These are phyloP conservation scores for Polyommatus icarus DNA, from an alignment of 2,888 invertebrate species.

Conservation along the genomic window DNA sequence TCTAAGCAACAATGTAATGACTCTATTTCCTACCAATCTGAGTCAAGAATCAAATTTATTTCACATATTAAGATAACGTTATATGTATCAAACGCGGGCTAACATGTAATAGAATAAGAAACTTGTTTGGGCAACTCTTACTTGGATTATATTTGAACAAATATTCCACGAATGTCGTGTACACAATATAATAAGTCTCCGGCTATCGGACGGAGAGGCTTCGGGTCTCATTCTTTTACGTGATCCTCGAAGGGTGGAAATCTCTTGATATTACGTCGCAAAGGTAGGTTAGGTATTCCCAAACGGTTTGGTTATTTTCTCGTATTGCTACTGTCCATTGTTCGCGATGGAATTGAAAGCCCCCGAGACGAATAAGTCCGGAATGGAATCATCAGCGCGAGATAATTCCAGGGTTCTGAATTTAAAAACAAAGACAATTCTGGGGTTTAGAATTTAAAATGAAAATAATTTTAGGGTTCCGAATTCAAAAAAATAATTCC, in stretches of 20 bases:
- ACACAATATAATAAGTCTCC: constrained; percentile 78
- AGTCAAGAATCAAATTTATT: not conserved
- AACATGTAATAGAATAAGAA: constrained; percentile 66
- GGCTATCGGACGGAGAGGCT: constrained; percentile 73
- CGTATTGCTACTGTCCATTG: constrained; percentile 47
- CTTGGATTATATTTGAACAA: constrained; percentile 79
- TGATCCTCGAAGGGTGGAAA: constrained; percentile 70
- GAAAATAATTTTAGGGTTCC: not conserved
- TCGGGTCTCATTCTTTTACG: constrained; percentile 67
- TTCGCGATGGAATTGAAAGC: constrained; percentile 28
- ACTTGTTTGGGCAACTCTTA: constrained; percentile 68
- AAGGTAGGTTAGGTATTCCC: constrained; percentile 63
- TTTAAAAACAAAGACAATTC: not conserved
- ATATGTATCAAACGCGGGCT: constrained; percentile 54
- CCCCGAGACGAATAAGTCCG: constrained; percentile 4
- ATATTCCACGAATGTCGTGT: constrained; percentile 72
- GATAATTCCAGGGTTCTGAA: not conserved
- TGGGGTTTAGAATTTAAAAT: not conserved
- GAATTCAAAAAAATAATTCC: too few species aligned
- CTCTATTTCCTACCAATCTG: not conserved
- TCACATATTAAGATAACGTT: constrained; percentile 41
- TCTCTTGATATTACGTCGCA: constrained; percentile 73
- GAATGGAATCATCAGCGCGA: constrained; percentile 4
- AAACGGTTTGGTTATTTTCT: constrained; percentile 68
- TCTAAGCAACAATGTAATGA: not conserved